phyloP scores from a whole-genome alignment of 1,140 invertebrate genomes.

The Chymomyza costata region DNA sequence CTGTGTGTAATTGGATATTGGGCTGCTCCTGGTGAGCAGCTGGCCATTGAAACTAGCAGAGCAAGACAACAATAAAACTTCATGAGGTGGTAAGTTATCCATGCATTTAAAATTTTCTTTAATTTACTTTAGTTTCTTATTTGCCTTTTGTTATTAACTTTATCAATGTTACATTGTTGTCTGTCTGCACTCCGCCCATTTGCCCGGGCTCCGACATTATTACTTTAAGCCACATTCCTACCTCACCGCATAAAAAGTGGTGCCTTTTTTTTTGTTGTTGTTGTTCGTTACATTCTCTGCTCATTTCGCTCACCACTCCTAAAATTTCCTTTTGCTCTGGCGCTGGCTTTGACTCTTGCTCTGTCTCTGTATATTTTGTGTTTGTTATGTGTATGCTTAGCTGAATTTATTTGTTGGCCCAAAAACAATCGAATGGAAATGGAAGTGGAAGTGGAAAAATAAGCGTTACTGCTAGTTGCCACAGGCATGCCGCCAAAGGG shows the following conservation, averaged over 20 bases:
- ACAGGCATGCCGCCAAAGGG: constrained; percentile 38
- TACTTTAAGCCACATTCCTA: constrained; percentile 46
- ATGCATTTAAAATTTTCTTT: constrained; percentile 6
- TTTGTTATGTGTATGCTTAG: too few species aligned
- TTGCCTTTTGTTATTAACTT: constrained; percentile 39
- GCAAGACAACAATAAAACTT: constrained; percentile 4
- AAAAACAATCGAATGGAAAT: constrained; percentile 31
- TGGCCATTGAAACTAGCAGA: background rate
- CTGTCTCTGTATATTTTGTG: constrained; percentile 10
- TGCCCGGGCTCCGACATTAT: constrained; percentile 33
- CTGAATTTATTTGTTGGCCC: too few species aligned
- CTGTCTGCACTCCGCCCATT: constrained; percentile 39
- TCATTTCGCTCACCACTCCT: constrained; percentile 17
- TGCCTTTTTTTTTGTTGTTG: constrained; percentile 53
- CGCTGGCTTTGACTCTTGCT: constrained; percentile 22
- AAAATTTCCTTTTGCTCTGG: constrained; percentile 16
- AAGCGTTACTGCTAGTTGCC: background rate
- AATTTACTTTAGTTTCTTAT: constrained; percentile 32
- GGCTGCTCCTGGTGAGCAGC: constrained; percentile 24
- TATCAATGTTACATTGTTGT: constrained; percentile 31
- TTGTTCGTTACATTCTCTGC: constrained; percentile 29
- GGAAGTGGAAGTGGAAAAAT: constrained; percentile 9
- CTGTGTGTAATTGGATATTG: constrained; percentile 23
- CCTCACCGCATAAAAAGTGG: constrained; percentile 70
- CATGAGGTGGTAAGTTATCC: background rate